These are phyloP conservation scores for Drosophila limbata DNA, from an alignment of 2,888 invertebrate species.

Conservation along the genomic window DNA sequence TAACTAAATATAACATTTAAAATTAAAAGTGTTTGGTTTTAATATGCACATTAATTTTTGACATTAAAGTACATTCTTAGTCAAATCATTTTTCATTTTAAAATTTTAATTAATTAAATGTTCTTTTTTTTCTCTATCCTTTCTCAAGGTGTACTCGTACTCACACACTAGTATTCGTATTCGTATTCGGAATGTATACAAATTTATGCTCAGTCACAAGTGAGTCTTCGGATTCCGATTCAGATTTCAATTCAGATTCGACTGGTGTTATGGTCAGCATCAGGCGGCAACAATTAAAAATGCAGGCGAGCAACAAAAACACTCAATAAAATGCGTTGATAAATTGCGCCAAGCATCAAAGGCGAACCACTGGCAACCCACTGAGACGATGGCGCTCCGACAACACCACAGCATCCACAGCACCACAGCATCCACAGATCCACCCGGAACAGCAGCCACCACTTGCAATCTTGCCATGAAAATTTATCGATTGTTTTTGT, in stretches of 20 bases:
- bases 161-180: background rate
- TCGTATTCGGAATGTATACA: conserved; percentile 63
- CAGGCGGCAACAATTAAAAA: conserved; percentile 80
- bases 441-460: conserved; percentile 33
- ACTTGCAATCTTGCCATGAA: conserved; percentile 76
- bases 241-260: background rate
- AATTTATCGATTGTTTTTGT: conserved; percentile 82
- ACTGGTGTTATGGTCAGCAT: conserved; percentile 79
- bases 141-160: background rate
- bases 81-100: too few relatives aligned
- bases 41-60: too few relatives aligned
- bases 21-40: too few relatives aligned
- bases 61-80: too few relatives aligned
- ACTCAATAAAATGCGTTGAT: conserved; percentile 83
- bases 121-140: too few relatives aligned
- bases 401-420: background rate
- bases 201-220: conserved; percentile 62
- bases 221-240: conserved; percentile 12
- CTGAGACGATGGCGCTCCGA: conserved; percentile 80
- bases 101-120: too few relatives aligned
- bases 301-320: conserved; percentile 72
- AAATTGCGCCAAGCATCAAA: conserved; percentile 81
- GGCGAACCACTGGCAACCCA: conserved; percentile 66
- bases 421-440: conserved; percentile 13
- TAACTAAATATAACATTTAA: too few relatives aligned